Conservation (phyloP, 2,888 invertebrate genomes). For the Drosophila meridionalis region DNA sequence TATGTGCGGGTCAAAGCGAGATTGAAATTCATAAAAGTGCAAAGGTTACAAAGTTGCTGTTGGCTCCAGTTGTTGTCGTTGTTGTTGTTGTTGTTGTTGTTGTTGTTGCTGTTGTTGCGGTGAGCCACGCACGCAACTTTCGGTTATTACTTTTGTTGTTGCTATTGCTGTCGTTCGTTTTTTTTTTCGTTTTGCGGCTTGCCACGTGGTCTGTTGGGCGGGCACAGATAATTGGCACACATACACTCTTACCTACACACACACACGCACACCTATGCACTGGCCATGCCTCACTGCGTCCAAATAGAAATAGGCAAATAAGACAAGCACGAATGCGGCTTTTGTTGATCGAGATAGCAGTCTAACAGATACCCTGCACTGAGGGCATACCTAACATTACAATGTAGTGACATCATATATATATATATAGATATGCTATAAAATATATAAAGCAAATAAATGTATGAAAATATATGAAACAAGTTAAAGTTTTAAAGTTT, state of each 20-base stretch:
- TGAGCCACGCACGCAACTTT: constrained; percentile 52
- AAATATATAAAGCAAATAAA: background rate
- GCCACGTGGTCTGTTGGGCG: constrained; percentile 52
- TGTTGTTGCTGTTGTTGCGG: constrained; percentile 13
- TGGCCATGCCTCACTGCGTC: constrained; percentile 19
- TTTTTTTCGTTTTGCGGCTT: constrained; percentile 46
- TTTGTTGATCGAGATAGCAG: background rate
- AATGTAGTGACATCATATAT: background rate
- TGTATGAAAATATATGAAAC: background rate
- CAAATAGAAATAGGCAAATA: constrained; percentile 15
- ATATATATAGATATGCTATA: background rate
- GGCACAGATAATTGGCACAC: constrained; percentile 60
- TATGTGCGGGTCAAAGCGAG: constrained; percentile 50
- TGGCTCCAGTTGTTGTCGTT: constrained; percentile 17
- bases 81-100: background rate
- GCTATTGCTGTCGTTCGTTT: constrained; percentile 14
- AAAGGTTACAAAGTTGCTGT: constrained; percentile 71
- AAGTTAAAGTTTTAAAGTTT: background rate
- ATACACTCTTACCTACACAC: constrained; percentile 20
- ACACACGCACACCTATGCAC: constrained; percentile 1
- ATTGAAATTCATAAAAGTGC: constrained; percentile 73
- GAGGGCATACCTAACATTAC: background rate
- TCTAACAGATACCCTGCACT: constrained; percentile 2
- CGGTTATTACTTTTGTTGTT: constrained; percentile 36
- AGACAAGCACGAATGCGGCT: constrained; percentile 5